Conservation (phyloP, 2,888 invertebrate species). For the Sarcophaga carnaria region DNA sequence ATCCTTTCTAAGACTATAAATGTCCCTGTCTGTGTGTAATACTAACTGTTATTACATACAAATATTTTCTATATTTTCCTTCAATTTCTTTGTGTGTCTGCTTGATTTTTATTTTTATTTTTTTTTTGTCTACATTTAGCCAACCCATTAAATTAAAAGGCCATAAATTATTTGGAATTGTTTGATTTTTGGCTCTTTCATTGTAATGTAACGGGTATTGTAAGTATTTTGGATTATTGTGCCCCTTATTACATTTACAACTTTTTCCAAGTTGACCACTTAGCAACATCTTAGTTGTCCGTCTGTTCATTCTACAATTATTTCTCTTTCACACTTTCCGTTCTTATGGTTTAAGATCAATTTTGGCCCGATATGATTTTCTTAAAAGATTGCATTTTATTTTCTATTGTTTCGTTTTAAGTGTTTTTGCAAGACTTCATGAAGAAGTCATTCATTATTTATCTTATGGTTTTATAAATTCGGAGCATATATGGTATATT, state of each 20-base stretch:
- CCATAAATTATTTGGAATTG: constrained; percentile 78
- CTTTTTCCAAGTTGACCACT: constrained; percentile 54
- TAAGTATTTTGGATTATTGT: constrained; percentile 70
- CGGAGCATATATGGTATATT: too few species aligned
- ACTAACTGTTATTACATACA: background rate
- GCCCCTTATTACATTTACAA: constrained; percentile 57
- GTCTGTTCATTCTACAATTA: background rate
- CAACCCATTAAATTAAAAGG: constrained; percentile 82
- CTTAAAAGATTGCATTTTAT: constrained; percentile 69
- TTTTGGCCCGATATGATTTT: constrained; percentile 48
- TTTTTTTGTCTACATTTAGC: constrained; percentile 56
- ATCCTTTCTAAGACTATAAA: constrained; percentile 29
- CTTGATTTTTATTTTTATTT: too few species aligned
- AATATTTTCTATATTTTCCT: constrained; percentile 42
- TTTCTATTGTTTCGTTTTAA: constrained; percentile 25
- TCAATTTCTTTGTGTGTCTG: constrained; percentile 62
- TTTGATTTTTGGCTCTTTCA: constrained; percentile 69
- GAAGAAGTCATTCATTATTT: constrained; percentile 39
- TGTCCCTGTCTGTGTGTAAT: constrained; percentile 5
- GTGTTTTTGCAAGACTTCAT: constrained; percentile 46
- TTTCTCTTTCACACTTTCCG: constrained; percentile 59
- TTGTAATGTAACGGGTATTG: constrained; percentile 35
- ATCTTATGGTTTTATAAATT: too few species aligned
- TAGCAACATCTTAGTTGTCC: constrained; percentile 25
- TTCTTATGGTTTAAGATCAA: constrained; percentile 28